Evolutionary conservation across 2,797 vertebrate genomes (phyloP).

Genomic region (Momotus momota): DNA sequence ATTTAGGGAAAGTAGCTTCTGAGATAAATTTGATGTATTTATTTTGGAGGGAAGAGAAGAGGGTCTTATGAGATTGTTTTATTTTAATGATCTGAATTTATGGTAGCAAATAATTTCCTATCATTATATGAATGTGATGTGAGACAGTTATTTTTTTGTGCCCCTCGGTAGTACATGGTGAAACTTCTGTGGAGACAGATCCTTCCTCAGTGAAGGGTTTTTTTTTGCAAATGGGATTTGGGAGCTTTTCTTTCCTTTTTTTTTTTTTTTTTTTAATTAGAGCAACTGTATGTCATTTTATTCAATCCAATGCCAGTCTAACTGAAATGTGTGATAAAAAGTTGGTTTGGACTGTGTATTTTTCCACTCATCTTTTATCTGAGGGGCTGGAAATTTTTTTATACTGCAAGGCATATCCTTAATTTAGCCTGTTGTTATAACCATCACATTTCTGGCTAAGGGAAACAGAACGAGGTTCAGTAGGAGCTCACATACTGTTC

Average conservation of each 20-base stretch:
- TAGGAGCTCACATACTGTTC: not conserved
- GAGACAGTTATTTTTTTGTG: not conserved
- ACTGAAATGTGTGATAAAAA: not conserved
- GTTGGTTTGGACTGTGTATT: not conserved
- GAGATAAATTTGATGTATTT: not conserved
- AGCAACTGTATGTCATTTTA: not conserved
- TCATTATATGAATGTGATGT: not conserved
- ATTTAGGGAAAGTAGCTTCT: slow-evolving; percentile 41
- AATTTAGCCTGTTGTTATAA: not conserved
- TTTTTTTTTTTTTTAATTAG: not conserved
- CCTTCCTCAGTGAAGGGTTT: not conserved
- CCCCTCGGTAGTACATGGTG: rapidly evolving
- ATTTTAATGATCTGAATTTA: not conserved
- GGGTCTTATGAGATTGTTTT: not conserved
- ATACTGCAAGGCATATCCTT: not conserved
- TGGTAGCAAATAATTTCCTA: not conserved
- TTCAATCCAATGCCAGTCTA: not conserved
- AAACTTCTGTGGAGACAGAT: not conserved
- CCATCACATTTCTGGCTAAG: slow-evolving; percentile 21
- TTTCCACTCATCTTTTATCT: not conserved
- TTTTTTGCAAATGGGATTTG: not conserved
- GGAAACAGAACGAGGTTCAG: not conserved
- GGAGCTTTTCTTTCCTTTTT: too few relatives aligned
- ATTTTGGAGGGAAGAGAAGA: not conserved
- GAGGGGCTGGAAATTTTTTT: not conserved